phyloP scores from a whole-genome alignment of 2,888 invertebrate genomes.

The Homarus gammarus region DNA sequence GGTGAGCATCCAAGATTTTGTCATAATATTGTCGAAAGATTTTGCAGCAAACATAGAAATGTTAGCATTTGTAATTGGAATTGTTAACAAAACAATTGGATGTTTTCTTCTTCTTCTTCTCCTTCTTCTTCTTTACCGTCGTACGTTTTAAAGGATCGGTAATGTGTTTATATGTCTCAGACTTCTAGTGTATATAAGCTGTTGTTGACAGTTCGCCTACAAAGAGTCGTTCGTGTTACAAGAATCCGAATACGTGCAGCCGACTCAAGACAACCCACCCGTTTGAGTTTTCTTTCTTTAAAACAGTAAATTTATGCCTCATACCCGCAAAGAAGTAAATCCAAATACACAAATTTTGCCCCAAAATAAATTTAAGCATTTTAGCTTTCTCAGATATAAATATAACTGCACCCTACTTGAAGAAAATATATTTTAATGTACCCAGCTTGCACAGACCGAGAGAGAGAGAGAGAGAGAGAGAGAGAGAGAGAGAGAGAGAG shows the following conservation, averaged over 20 bases:
- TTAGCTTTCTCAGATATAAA: too few species aligned
- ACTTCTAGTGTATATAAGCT: too few species aligned
- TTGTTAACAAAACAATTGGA: constrained; percentile 57
- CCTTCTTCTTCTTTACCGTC: constrained; percentile 3
- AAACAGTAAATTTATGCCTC: too few species aligned
- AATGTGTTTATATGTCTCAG: constrained; percentile 41
- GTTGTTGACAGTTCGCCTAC: too few species aligned
- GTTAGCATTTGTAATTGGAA: constrained; percentile 67
- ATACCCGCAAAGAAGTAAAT: too few species aligned
- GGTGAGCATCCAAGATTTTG: constrained; percentile 55
- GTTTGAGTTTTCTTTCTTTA: too few species aligned
- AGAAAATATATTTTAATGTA: not conserved
- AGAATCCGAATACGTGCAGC: too few species aligned
- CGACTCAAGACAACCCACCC: too few species aligned
- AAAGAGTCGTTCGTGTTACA: too few species aligned
- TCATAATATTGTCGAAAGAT: constrained; percentile 63
- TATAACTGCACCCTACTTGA: too few species aligned
- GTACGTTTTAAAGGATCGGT: constrained; percentile 36
- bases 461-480: constrained; percentile 47
- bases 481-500: constrained; percentile 43
- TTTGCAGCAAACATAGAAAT: constrained; percentile 54
- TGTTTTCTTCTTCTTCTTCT: not conserved
- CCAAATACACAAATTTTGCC: too few species aligned
- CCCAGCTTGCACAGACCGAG: not conserved
- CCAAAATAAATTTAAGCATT: too few species aligned